phyloP scores from a whole-genome alignment of 2,113 vertebrate genomes.

The Psilopogon haemacephalus region DNA sequence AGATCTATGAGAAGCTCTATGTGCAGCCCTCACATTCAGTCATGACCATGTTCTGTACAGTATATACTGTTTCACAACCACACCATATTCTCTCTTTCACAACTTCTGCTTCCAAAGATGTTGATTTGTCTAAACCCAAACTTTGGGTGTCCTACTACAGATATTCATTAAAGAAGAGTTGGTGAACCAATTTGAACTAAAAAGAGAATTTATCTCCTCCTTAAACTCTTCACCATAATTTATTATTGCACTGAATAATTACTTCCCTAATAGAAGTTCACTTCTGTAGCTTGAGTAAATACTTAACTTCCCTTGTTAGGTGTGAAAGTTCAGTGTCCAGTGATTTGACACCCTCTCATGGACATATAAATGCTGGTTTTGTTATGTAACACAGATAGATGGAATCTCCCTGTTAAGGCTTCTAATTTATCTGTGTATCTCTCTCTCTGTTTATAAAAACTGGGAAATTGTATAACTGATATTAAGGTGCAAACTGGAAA shows the following conservation, averaged over 20 bases:
- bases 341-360: neutral
- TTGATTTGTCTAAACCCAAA: neutral
- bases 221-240: neutral
- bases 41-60: fast-evolving
- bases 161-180: neutral
- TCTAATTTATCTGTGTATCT: neutral
- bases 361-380: neutral
- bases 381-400: neutral
- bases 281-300: neutral
- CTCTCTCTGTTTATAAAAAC: neutral
- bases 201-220: neutral
- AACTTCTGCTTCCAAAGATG: neutral
- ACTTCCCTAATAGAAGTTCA: neutral
- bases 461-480: neutral
- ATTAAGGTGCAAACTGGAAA: neutral
- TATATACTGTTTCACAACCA: neutral
- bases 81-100: neutral
- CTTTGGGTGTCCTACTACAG: neutral
- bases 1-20: neutral
- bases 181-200: neutral
- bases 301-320: neutral
- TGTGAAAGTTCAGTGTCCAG: neutral
- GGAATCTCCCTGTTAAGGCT: neutral
- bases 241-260: neutral
- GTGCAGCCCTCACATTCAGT: neutral